A percentile compares a stretch with the other conserved stretches of the same genome.
Evolutionary conservation across 64 coral and sea anemone genomes (phyloP).

Genomic region (Pocillopora damicornis): DNA sequence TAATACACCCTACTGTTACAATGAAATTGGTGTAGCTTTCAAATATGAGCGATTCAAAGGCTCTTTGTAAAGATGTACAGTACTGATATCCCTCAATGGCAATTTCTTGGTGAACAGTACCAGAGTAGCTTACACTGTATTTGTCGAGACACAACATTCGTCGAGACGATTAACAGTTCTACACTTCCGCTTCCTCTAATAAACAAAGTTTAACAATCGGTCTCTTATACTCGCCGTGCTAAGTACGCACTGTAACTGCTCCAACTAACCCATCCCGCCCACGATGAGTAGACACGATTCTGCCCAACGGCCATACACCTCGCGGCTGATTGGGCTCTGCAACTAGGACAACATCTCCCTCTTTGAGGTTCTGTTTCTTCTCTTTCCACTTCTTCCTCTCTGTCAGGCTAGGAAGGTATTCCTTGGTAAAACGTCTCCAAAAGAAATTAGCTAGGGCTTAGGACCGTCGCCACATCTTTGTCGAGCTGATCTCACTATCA

Average conservation of each 20-base stretch:
- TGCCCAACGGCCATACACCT: conserved; percentile 6
- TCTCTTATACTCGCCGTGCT: not conserved
- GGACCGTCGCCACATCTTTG: conserved; percentile 3
- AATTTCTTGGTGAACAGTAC: too few relatives aligned
- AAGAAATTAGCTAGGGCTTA: conserved; percentile 23
- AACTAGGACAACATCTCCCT: not conserved
- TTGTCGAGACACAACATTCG: too few relatives aligned
- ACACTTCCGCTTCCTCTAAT: too few relatives aligned
- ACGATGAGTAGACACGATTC: not conserved
- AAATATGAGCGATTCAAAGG: too few relatives aligned
- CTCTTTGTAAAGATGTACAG: too few relatives aligned
- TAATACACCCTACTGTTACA: too few relatives aligned
- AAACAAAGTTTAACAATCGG: not conserved
- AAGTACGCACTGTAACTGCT: not conserved
- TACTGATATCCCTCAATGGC: too few relatives aligned
- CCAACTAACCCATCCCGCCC: not conserved
- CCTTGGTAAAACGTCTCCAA: conserved; percentile 31
- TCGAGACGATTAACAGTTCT: not conserved
- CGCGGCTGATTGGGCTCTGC: not conserved
- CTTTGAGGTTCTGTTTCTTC: not conserved
- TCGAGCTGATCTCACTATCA: not conserved
- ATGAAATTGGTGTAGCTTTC: too few relatives aligned
- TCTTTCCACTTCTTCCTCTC: conserved; percentile 22
- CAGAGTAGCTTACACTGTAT: too few relatives aligned
- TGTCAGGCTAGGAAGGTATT: not conserved